Evolutionary conservation across 2,113 vertebrate species (phyloP), one percentile per base, ranked within the genome.

Genomic region (Romanogobio albipinnatus): DNA sequence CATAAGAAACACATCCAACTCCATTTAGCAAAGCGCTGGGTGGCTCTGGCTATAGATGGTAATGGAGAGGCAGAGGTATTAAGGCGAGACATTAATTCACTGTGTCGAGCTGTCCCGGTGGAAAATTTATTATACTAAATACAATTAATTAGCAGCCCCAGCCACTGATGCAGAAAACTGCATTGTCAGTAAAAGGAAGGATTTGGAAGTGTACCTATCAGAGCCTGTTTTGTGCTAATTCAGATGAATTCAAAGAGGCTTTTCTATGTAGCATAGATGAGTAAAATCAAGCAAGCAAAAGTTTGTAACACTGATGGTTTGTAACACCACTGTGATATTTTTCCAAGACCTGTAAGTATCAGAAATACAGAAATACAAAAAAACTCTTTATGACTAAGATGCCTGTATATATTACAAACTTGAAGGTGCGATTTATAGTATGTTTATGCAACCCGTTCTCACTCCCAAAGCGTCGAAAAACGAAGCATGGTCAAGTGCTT

Each of bases 81-180:
- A 93, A 94, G 92, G 91, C 89, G 39, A 93, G 92, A 94, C 93
- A 93, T 94, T 94, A 94, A 94, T 94, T 93, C 91, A 93, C 83
- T 87, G 90, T 94, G 94, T 94, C 94, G 94, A 92, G 92, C 89
- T 94, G 93, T 94, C 95, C 94, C 92, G 86, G 87, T 90, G 90
- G 92, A 94, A 93, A 95, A 95, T 95, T 93, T 95, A 95, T 94
- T 91, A 94, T 94, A 92, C 93, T 94, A 95, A 95, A 94, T 93
- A 93, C 91, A 93, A 94, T 94, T 95, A 95, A 95, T 94, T 95
- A 95, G 92, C 82, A 87, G 88, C 88, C 78, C 86, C 78, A 85
- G 86, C 90, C 39, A 89, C 83, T 92, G 91, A 92, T 93, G 91
- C 90, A 88, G 92, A 90, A 93, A 93, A 94, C 90, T 92, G 92